phyloP scores from a whole-genome alignment of 2,113 vertebrate species.

The Arizona elegans region DNA sequence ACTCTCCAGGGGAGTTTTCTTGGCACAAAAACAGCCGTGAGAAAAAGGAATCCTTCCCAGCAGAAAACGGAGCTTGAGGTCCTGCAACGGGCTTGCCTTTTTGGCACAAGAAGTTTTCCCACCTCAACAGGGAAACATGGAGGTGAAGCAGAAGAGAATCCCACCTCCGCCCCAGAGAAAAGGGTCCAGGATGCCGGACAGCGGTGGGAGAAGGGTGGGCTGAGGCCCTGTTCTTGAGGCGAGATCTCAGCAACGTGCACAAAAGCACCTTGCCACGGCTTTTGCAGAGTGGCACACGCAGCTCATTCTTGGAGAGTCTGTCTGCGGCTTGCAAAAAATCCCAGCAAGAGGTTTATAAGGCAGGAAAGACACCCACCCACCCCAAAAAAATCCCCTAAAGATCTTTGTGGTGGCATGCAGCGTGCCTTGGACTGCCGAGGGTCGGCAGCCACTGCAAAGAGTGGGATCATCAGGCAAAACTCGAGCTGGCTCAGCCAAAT shows the following conservation, averaged over 20 bases:
- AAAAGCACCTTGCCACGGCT: too few species aligned
- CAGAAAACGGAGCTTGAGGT: neutral
- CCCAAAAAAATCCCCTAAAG: neutral
- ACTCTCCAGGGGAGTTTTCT: neutral
- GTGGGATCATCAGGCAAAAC: neutral
- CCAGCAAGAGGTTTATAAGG: neutral
- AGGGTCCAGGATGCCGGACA: neutral
- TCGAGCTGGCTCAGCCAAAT: neutral
- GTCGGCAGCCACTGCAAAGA: neutral
- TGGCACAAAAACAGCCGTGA: neutral
- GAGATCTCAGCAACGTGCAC: neutral
- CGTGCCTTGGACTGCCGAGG: neutral
- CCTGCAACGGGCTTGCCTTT: neutral
- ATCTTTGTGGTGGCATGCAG: neutral
- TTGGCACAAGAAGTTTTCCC: neutral
- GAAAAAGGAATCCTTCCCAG: neutral
- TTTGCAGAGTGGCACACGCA: neutral
- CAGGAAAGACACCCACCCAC: neutral
- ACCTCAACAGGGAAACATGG: neutral
- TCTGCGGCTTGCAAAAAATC: neutral
- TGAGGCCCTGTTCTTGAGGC: neutral
- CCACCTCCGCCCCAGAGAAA: neutral
- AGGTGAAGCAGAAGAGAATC: neutral
- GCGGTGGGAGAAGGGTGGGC: neutral
- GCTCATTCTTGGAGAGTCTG: neutral